Conservation (phyloP, 2,797 vertebrate species). For the Caiman crocodilus region DNA sequence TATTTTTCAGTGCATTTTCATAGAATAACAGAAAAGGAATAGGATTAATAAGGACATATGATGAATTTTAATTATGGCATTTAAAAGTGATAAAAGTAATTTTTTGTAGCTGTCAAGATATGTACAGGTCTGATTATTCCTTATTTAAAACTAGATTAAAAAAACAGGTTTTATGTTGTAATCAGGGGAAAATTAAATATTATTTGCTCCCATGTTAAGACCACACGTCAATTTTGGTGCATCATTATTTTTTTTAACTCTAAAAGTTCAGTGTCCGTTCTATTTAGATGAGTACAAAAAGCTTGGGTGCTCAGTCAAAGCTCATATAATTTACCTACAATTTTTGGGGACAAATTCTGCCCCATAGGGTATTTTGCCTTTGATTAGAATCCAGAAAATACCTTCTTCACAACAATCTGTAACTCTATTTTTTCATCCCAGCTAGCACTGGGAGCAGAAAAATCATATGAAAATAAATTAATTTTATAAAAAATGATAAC, state of each 20-base stretch:
- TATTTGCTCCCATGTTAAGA: neutral
- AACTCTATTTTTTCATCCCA: neutral
- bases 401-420: neutral
- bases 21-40: neutral
- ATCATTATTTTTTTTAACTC: fast-evolving
- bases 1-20: neutral
- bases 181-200: neutral
- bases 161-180: neutral
- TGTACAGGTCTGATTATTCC: neutral
- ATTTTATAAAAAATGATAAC: fast-evolving
- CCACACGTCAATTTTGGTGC: neutral
- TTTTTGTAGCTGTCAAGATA: too few relatives aligned
- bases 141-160: neutral
- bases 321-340: too few relatives aligned
- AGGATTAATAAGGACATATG: neutral
- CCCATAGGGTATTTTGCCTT: neutral
- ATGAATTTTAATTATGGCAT: neutral
- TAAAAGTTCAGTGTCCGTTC: fast-evolving
- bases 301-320: neutral
- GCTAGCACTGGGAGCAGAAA: neutral
- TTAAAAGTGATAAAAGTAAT: neutral
- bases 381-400: neutral
- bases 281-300: neutral
- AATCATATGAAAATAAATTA: fast-evolving
- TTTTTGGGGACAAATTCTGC: too few relatives aligned